Base-by-base conservation (phyloP, 2,797 vertebrate genomes). In the Carduelis carduelis region DNA sequence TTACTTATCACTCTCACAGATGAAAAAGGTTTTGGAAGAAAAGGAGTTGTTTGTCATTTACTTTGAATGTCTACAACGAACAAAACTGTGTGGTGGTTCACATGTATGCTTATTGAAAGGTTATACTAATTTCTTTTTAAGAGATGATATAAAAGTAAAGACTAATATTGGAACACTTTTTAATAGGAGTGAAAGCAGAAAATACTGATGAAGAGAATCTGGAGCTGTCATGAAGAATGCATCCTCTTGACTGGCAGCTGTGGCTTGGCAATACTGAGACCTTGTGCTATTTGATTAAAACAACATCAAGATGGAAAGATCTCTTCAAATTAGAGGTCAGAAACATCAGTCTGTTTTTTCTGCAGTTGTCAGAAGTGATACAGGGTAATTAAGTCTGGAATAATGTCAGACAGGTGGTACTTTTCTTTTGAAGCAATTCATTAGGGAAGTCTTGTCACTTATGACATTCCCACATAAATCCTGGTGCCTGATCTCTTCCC, bases 341-440 rank as follows among this genome's bases (percentile, higher is more conserved):
- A 89, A 93, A 83, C 35, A 94, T 81, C 75, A 77, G 61, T 57
- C 32, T 89, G 76, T 69, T 91, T 91, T 84, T 93, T 57, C 76
- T 61, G 78, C 72, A 89, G 88, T 96, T 95, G 88, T 89, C 90
- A 94, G 44, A 93, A 94, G 81, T 82, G 75, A 95, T 92, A 75
- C 18, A 9, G 65, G 63, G 47, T 91, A 95, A 97, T 97, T 96
- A 94, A 87, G 35, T 83, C 82, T 77, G 46, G 71, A 87, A 77
- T 84, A 94, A 93, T 74, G 83, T 94, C 90, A 94, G 77, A 94
- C 82, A 94, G 87, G 94, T 91, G 87, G 77, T 83, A 82, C 71
- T 95, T 91, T 85, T 87, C 83, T 81, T 95, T 89, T 81, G 60
- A 72, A 85, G 76, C 22, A 90, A 95, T 93, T 97, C 80, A 87